These are phyloP conservation scores for Chesias legatella DNA, from an alignment of 2,888 invertebrate species.

Conservation along the genomic window DNA sequence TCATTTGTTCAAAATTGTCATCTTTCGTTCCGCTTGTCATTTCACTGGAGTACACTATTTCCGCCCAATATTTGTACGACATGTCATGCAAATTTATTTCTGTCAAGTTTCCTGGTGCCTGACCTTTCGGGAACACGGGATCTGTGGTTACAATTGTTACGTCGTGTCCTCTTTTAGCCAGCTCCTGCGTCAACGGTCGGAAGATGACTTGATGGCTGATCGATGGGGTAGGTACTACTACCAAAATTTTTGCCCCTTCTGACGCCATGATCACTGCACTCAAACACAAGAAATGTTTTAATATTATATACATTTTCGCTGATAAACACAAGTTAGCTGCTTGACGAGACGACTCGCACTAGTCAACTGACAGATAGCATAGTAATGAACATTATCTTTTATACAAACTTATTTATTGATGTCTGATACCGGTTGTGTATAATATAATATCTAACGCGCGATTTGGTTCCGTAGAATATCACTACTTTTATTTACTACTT, in stretches of 20 bases:
- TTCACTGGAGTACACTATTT: slow-evolving; percentile 6
- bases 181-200: slow-evolving; percentile 50
- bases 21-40: slow-evolving; percentile 7
- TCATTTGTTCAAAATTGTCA: slow-evolving; percentile 10
- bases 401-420: too few species aligned
- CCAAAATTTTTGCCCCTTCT: slow-evolving; percentile 34
- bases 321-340: background rate
- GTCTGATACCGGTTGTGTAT: too few species aligned
- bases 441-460: too few species aligned
- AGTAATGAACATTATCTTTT: too few species aligned
- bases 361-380: too few species aligned
- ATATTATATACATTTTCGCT: background rate
- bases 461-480: too few species aligned
- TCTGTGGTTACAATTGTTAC: slow-evolving; percentile 60
- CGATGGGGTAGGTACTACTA: slow-evolving; percentile 53
- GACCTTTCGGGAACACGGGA: slow-evolving; percentile 46
- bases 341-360: too few species aligned
- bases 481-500: too few species aligned
- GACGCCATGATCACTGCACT: slow-evolving; percentile 1
- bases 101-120: slow-evolving; percentile 46
- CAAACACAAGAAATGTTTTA: background rate
- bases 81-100: slow-evolving; percentile 48
- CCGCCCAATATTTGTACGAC: slow-evolving; percentile 35
- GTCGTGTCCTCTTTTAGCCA: slow-evolving; percentile 66
- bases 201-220: slow-evolving; percentile 70